phyloP scores from a whole-genome alignment of 2,113 vertebrate genomes.

The Oncorhynchus clarkii region DNA sequence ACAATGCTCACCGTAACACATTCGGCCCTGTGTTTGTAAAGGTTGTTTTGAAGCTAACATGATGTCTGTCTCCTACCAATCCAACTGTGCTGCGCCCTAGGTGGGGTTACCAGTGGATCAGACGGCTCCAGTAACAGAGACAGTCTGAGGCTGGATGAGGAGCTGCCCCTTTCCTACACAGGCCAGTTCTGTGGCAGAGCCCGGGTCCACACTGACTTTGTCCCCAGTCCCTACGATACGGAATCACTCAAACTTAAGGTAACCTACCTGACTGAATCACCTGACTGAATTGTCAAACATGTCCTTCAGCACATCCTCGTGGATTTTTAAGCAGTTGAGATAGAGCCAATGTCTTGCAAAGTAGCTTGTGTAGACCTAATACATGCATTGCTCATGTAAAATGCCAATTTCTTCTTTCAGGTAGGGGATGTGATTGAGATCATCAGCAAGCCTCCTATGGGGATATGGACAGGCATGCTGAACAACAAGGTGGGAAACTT shows the following conservation, averaged over 20 bases:
- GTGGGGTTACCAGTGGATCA: slow-evolving; percentile 88
- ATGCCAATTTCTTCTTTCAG: slow-evolving; percentile 56
- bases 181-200: slow-evolving; percentile 85
- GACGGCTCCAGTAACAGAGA: slow-evolving; percentile 83
- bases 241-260: slow-evolving; percentile 95
- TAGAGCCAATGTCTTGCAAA: no score
- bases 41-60: neutral
- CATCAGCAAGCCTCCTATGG: slow-evolving; percentile 89
- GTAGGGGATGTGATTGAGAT: slow-evolving; percentile 92
- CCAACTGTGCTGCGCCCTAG: slow-evolving; percentile 58
- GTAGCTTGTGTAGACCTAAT: neutral
- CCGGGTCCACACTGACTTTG: slow-evolving; percentile 88
- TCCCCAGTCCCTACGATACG: slow-evolving; percentile 90
- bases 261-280: neutral
- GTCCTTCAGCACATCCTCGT: no score
- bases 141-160: slow-evolving; percentile 84
- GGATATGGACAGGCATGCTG: slow-evolving; percentile 91
- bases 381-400: neutral
- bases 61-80: neutral
- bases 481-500: slow-evolving; percentile 88
- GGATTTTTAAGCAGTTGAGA: no score
- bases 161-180: slow-evolving; percentile 56
- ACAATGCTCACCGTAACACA: no score
- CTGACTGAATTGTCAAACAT: neutral
- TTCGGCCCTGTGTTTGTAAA: neutral